Evolutionary conservation across 2,797 vertebrate genomes (phyloP), one percentile per base, ranked within the genome.

Genomic region (Gouania willdenowi): DNA sequence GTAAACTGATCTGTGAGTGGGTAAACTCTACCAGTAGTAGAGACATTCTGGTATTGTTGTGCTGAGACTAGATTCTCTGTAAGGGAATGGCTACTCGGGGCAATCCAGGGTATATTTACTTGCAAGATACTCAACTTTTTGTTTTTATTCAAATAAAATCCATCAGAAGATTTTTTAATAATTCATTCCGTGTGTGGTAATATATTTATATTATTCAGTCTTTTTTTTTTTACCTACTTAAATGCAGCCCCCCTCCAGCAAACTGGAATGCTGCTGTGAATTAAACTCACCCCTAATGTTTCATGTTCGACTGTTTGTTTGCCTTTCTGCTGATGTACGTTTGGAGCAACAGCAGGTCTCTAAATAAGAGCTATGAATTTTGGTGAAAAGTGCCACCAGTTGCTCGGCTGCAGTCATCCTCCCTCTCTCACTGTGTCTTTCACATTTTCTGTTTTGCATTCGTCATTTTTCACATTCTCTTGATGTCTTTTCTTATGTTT

Each of bases 331-430:
- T 40, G 49, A 36, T 53, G 38, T 45, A 31, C 49, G 49, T 69
- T 47, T 39, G 26, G 41, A 23, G 17, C 39, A 31, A 58, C 60
- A 60, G 58, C 58, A 57, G 55, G 37, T 17, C 10, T 46, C 41
- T 53, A 82, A 77, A 81, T 77, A 69, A 80, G 53, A 82, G 66
- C 24, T 62, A 74, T 76, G 57, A 55, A 49, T 25, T 23, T 59
- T 4, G 8, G 45, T 58, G 46, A 40, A 49, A 52, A 18, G 42
- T 31, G 42, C 55, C 57, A 63, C 41, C 32, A 7, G 26, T 22
- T 41, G 37, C 46, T 17, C 23, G 30, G 13, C 42, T 55, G 39
- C 47, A 54, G 33, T 44, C 23, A 41, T 22, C 38, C 18, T 46
- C 24, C 48, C 25, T 9, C 27, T 29, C 19, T 40, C 17, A 44